These are phyloP conservation scores for Rhinopithecus roxellana DNA, from an alignment of 2,113 vertebrate species.

Conservation along the genomic window DNA sequence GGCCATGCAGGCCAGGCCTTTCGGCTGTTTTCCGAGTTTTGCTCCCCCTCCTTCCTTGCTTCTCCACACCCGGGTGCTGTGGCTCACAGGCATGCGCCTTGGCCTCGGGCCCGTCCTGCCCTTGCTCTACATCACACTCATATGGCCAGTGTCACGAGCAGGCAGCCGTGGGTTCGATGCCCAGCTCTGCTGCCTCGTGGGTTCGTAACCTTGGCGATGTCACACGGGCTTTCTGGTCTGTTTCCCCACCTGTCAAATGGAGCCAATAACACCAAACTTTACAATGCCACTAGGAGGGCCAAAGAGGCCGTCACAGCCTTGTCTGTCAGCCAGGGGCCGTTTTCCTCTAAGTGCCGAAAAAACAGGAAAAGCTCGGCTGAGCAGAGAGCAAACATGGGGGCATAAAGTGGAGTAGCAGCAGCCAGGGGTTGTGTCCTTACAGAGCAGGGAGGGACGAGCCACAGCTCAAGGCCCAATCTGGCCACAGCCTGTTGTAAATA, in stretches of 20 bases:
- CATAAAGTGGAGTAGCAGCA: not conserved
- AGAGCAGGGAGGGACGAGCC: not conserved
- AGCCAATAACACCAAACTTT: accelerated
- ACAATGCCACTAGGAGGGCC: accelerated
- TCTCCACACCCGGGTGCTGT: accelerated
- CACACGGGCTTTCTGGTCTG: not conserved
- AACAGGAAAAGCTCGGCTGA: too few relatives aligned
- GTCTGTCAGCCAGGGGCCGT: accelerated
- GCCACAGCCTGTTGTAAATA: accelerated
- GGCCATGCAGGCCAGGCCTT: not conserved
- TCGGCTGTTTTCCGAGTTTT: accelerated
- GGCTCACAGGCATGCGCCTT: accelerated
- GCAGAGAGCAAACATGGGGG: not conserved
- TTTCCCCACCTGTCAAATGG: not conserved
- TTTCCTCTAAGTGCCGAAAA: not conserved
- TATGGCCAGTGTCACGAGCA: accelerated
- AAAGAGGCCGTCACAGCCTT: accelerated
- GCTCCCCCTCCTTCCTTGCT: too few relatives aligned
- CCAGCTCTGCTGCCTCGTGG: too few relatives aligned
- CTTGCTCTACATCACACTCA: accelerated
- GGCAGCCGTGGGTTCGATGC: accelerated
- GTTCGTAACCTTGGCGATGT: accelerated
- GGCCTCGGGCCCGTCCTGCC: accelerated
- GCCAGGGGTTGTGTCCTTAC: accelerated
- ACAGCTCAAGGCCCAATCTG: accelerated